Percentiles rank a stretch among this genome's conserved stretches.
Evolutionary conservation across 2,797 vertebrate species (phyloP).

Genomic region (Schizothorax lantsangensis): DNA sequence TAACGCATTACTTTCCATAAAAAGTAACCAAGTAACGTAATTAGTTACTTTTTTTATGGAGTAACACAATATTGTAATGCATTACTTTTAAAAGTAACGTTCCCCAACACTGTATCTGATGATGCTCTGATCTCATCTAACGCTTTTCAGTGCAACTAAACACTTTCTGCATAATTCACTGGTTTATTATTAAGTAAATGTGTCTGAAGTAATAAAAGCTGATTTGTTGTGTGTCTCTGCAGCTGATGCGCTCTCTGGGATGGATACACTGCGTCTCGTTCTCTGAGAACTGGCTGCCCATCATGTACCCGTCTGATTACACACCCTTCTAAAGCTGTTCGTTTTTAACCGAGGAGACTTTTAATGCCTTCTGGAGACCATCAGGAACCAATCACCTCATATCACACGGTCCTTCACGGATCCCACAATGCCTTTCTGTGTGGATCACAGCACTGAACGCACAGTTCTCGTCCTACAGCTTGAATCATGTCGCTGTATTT

Average conservation of each 20-base stretch:
- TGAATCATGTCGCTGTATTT: neutral
- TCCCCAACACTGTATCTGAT: too few relatives aligned
- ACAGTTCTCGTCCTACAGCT: neutral
- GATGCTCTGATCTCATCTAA: too few relatives aligned
- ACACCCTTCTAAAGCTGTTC: slow-evolving; percentile 85
- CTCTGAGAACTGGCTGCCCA: slow-evolving; percentile 94
- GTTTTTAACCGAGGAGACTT: slow-evolving; percentile 25
- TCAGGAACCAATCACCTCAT: slow-evolving; percentile 11
- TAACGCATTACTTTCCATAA: too few relatives aligned
- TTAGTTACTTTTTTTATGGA: too few relatives aligned
- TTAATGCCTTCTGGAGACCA: slow-evolving; percentile 19
- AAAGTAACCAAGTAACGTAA: too few relatives aligned
- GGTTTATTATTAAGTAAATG: too few relatives aligned
- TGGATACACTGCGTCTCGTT: slow-evolving; percentile 93
- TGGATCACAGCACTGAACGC: neutral
- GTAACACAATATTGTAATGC: too few relatives aligned
- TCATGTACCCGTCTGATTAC: slow-evolving; percentile 95
- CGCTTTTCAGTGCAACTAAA: neutral
- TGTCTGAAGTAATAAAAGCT: too few relatives aligned
- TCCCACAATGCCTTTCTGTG: slow-evolving; percentile 21
- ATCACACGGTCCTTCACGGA: slow-evolving; percentile 15
- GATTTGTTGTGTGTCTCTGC: slow-evolving; percentile 22
- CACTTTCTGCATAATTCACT: too few relatives aligned
- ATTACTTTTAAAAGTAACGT: too few relatives aligned
- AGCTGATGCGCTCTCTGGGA: slow-evolving; percentile 94